Percentiles rank a stretch among this genome's conserved stretches.
These are phyloP conservation scores for Lepus europaeus DNA, from an alignment of 2,113 vertebrate species.

Conservation along the genomic window DNA sequence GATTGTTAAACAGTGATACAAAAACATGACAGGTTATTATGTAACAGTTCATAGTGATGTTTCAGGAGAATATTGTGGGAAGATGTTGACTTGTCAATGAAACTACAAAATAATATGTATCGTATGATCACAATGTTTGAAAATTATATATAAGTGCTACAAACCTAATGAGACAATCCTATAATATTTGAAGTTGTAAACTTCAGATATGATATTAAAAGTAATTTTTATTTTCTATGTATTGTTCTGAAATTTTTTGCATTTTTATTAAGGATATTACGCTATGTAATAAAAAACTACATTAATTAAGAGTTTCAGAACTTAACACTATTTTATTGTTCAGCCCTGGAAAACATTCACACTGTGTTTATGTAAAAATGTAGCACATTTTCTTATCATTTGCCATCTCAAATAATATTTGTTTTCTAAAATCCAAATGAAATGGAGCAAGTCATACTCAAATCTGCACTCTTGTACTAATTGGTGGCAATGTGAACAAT, in stretches of 20 bases:
- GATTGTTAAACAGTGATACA: neutral
- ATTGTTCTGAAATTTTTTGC: constrained; percentile 1
- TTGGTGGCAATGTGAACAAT: neutral
- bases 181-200: neutral
- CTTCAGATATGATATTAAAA: neutral
- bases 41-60: neutral
- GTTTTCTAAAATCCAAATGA: neutral
- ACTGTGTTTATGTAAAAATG: neutral
- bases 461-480: neutral
- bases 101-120: neutral
- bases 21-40: neutral
- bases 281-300: neutral
- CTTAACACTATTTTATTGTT: neutral
- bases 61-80: neutral
- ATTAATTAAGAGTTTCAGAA: neutral
- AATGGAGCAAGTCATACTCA: neutral
- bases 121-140: neutral
- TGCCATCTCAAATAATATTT: neutral
- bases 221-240: neutral
- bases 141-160: neutral
- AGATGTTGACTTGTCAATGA: neutral
- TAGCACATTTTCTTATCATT: neutral
- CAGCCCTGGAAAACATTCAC: neutral
- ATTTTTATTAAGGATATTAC: neutral
- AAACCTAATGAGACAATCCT: neutral